Conservation (phyloP, 2,888 invertebrate genomes). For the Masnerella sp. region DNA sequence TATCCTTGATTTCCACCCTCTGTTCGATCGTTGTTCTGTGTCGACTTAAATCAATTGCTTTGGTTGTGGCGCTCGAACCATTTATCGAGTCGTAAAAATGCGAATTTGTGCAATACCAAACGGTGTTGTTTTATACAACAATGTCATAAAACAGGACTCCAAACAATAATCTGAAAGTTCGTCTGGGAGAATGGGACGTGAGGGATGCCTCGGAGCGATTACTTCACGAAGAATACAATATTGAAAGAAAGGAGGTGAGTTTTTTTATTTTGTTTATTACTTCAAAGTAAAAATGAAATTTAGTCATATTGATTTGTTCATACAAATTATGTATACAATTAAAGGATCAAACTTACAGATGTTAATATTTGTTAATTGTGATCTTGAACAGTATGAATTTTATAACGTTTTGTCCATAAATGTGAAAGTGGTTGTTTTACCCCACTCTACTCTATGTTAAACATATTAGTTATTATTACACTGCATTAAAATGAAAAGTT, state of each 20-base stretch:
- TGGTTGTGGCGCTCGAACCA: constrained; percentile 15
- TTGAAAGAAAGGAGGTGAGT: constrained; percentile 89
- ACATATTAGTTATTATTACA: too few species aligned
- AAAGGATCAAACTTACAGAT: too few species aligned
- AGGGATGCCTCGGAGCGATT: constrained; percentile 89
- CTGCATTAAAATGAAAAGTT: too few species aligned
- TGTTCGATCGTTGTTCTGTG: constrained; percentile 16
- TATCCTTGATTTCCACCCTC: constrained; percentile 3
- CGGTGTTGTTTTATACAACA: constrained; percentile 53
- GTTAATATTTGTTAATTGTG: too few species aligned
- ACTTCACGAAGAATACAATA: constrained; percentile 91
- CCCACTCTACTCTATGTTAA: too few species aligned
- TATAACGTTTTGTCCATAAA: too few species aligned
- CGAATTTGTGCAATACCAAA: constrained; percentile 33
- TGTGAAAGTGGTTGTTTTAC: too few species aligned
- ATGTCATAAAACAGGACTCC: constrained; percentile 83
- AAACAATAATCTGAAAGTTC: constrained; percentile 91
- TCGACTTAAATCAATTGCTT: constrained; percentile 16
- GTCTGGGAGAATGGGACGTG: constrained; percentile 96
- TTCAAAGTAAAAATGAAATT: constrained; percentile 15
- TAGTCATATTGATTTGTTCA: too few species aligned
- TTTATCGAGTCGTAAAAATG: constrained; percentile 33
- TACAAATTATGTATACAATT: too few species aligned
- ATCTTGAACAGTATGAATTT: too few species aligned
- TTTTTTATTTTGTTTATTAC: constrained; percentile 27